Percentiles rank a stretch among this genome's conserved stretches.
Evolutionary conservation across 2,797 vertebrate genomes (phyloP).

Genomic region (Masticophis lateralis): DNA sequence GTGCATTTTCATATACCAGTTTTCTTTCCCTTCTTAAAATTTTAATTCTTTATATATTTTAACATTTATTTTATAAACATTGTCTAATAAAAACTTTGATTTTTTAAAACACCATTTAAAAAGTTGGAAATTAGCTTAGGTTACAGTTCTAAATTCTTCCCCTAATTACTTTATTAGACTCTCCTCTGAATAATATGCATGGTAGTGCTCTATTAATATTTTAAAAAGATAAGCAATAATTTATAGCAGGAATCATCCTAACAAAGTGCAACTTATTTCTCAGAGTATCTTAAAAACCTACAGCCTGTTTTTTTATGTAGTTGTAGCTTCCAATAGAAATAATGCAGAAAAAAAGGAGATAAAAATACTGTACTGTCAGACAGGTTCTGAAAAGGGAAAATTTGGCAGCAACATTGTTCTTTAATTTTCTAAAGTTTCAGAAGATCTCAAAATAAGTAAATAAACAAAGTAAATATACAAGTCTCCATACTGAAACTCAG

Average conservation of each 20-base stretch:
- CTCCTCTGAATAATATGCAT: not conserved
- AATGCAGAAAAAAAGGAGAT: conserved; percentile 64
- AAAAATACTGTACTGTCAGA: conserved; percentile 70
- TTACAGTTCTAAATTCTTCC: not conserved
- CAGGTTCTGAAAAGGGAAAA: conserved; percentile 65
- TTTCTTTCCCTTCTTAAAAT: conserved; percentile 13
- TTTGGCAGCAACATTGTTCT: conserved; percentile 69
- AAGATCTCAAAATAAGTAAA: conserved; percentile 72
- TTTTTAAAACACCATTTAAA: conserved; percentile 24
- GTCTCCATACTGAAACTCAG: conserved; percentile 82
- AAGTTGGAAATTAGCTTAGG: conserved; percentile 16
- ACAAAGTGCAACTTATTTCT: conserved; percentile 49
- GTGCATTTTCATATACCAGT: conserved; percentile 47
- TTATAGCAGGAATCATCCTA: conserved; percentile 27
- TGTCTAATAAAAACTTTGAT: conserved; percentile 14
- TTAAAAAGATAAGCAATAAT: conserved; percentile 11
- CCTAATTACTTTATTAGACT: not conserved
- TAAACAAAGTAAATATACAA: conserved; percentile 83
- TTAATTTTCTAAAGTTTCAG: conserved; percentile 66
- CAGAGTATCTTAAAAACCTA: conserved; percentile 51
- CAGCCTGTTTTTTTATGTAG: conserved; percentile 56
- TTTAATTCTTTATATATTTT: not conserved
- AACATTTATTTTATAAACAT: conserved; percentile 40
- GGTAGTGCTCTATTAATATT: conserved; percentile 5
- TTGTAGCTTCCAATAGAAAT: conserved; percentile 57